Conservation (phyloP, 2,113 vertebrate species). For the Phylloscopus whistleri region DNA sequence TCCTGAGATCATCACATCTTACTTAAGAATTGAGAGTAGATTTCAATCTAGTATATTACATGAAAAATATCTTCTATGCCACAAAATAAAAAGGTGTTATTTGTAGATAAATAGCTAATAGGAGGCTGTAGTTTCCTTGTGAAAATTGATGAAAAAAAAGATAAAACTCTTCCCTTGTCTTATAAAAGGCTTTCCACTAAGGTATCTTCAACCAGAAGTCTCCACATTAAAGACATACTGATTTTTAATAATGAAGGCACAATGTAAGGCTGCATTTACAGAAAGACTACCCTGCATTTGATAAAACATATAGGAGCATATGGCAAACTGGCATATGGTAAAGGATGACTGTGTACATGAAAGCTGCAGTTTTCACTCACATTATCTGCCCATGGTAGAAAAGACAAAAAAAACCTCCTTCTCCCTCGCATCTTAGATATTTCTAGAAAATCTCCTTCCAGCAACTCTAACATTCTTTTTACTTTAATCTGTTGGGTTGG, state of each 20-base stretch:
- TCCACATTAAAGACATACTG: background rate
- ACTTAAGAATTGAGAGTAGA: background rate
- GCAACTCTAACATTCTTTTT: background rate
- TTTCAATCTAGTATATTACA: background rate
- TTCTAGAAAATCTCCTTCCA: background rate
- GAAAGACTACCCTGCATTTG: background rate
- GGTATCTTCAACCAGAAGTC: background rate
- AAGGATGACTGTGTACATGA: background rate
- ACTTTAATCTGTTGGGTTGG: background rate
- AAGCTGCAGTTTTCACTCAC: background rate
- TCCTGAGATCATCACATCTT: background rate
- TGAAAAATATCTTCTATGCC: background rate
- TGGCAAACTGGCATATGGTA: background rate
- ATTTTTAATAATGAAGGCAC: background rate
- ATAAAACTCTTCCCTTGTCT: background rate
- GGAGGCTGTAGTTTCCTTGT: background rate
- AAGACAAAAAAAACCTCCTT: background rate
- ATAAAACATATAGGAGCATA: background rate
- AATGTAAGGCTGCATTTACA: background rate
- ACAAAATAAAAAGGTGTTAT: background rate
- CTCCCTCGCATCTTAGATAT: background rate
- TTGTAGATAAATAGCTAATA: background rate
- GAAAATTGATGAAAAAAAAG: background rate
- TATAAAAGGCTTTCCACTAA: background rate
- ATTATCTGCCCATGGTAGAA: background rate